Evolutionary conservation across 64 coral and sea anemone genomes (phyloP).

Genomic region (Porites lutea): DNA sequence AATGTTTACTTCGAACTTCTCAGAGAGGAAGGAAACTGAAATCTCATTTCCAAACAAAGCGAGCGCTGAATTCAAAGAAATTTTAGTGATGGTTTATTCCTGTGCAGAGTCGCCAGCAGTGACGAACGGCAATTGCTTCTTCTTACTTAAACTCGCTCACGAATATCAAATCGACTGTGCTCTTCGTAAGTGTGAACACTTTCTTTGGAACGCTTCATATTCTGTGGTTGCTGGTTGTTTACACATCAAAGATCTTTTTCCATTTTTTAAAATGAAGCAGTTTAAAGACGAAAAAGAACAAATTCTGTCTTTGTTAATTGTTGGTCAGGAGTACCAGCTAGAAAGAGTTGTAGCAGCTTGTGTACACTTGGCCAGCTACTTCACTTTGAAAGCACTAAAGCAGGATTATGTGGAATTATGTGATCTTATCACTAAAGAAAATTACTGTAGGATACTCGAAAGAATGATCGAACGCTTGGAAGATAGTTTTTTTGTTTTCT

Average conservation of each 20-base stretch:
- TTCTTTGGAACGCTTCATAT: not conserved
- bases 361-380: not conserved
- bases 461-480: slow-evolving; percentile 12
- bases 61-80: slow-evolving; percentile 5
- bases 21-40: slow-evolving; percentile 2
- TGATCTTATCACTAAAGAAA: not conserved
- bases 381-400: not conserved
- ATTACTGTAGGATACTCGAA: slow-evolving; percentile 8
- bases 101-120: not conserved
- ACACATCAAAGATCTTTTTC: not conserved
- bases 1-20: slow-evolving; percentile 47
- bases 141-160: slow-evolving; percentile 36
- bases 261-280: not conserved
- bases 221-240: not conserved
- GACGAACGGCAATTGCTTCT: slow-evolving; percentile 46
- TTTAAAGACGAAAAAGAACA: not conserved
- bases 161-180: slow-evolving; percentile 32
- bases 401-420: slow-evolving; percentile 6
- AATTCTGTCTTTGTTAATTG: not conserved
- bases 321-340: not conserved
- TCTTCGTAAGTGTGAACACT: slow-evolving; percentile 50
- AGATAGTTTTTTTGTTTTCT: not conserved
- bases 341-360: not conserved
- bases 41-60: not conserved
- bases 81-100: slow-evolving; percentile 51